A percentile compares a stretch with the other conserved stretches of the same genome.
phyloP scores from a whole-genome alignment of 2,888 invertebrate species.

The Chironomus tentans region DNA sequence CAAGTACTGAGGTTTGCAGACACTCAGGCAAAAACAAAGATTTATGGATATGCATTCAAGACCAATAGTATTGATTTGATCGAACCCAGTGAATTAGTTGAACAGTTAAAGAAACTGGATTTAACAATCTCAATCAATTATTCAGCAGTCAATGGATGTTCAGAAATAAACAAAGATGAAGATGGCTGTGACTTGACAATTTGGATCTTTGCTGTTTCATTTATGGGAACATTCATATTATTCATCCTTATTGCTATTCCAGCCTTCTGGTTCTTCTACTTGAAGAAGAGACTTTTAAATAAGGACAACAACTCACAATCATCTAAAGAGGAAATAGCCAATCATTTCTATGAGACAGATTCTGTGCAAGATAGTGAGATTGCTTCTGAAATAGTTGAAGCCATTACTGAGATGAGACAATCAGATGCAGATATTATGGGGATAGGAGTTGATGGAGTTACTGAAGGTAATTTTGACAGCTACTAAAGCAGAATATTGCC shows the following conservation, averaged over 20 bases:
- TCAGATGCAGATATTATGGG: neutral
- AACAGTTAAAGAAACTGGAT: neutral
- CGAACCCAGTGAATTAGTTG: neutral
- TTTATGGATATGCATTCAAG: neutral
- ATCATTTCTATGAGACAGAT: neutral
- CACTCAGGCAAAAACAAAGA: neutral
- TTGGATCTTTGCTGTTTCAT: slow-evolving; percentile 3
- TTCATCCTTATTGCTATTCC: neutral
- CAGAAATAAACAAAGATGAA: neutral
- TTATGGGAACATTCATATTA: neutral
- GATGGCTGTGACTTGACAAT: neutral
- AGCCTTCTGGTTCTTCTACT: neutral
- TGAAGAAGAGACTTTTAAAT: neutral
- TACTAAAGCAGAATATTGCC: too few relatives aligned
- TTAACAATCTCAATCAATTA: neutral
- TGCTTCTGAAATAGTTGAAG: neutral
- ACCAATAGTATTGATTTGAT: neutral
- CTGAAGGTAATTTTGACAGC: neutral
- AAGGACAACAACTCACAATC: neutral
- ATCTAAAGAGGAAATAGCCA: neutral
- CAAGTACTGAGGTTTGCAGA: neutral
- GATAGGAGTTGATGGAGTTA: neutral
- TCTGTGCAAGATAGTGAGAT: neutral
- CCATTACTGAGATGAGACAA: neutral
- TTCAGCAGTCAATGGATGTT: neutral